Conservation (phyloP, 2,113 vertebrate species). For the Alosa alosa region DNA sequence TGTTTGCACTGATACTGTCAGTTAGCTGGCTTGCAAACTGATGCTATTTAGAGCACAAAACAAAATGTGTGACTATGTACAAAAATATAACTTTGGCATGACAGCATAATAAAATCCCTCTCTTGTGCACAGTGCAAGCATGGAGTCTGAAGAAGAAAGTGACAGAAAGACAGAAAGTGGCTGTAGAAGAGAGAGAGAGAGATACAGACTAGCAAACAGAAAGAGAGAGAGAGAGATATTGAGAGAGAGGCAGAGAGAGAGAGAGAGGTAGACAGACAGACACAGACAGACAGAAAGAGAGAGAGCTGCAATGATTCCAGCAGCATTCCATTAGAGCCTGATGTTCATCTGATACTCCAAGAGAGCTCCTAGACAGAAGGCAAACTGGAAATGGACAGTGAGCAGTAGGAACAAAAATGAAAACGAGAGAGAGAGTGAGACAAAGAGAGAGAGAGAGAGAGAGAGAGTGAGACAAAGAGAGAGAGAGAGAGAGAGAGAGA, state of each 20-base stretch:
- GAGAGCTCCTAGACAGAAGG: conserved; percentile 1
- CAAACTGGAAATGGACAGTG: background rate
- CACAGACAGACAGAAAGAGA: background rate
- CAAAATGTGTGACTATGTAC: background rate
- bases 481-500: background rate
- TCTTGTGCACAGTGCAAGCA: background rate
- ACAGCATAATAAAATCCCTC: background rate
- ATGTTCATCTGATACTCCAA: conserved; percentile 8
- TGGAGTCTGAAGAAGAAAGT: background rate
- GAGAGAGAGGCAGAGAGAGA: background rate
- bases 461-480: background rate
- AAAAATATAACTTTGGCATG: background rate
- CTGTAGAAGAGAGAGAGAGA: background rate
- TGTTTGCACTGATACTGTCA: background rate
- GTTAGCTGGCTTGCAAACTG: background rate
- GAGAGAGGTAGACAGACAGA: background rate
- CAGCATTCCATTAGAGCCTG: conserved; percentile 15
- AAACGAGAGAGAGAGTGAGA: background rate
- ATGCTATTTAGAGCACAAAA: background rate
- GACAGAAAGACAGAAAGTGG: background rate
- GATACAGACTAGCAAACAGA: background rate
- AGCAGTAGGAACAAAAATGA: background rate
- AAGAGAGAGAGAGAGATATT: background rate
- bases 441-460: background rate
- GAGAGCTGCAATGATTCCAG: background rate